Base-by-base conservation (phyloP, 2,888 invertebrate species). In the Acrocyrtus sp. region DNA sequence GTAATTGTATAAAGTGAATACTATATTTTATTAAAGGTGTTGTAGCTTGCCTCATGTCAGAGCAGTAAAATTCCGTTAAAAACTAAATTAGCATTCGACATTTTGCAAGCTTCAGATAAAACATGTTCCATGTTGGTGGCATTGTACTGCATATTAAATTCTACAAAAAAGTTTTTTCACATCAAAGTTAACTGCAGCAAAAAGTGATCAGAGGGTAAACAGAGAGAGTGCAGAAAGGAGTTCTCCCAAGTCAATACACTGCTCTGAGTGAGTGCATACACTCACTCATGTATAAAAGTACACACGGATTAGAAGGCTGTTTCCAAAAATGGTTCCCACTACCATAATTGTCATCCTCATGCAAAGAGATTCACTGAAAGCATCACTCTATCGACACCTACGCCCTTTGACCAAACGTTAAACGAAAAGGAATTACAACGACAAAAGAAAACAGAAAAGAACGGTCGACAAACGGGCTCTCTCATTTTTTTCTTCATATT, bases 261-360 rank as follows among this genome's bases (percentile, higher is more conserved):
- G 26, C 45, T 8, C 43, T n/a, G 10, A 12, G 15, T 21, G 24
- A 21, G 15, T 51, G 24, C 26, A 8, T 24, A 26, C 51, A 26
- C 26, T 26, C 2, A 50, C n/a, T 22, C 2, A 17, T 34, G 39
- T 56, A n/a, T 48, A 43, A n/a, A 51, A 10, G 51, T 34, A 51
- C 24, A 50, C 29, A 24, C 48, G 56, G 48, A 29, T 29, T 56
- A 60, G 56, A 66, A 66, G 63, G 70, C 69, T 66, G 74, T 45
- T 70, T 69, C 74, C 74, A 65, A 74, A 74, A 74, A 74, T 74
- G 74, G 74, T 43, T 63, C 57, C 22, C 58, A 67, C 67, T 57
- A 65, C 74, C 72, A 75, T 72, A 75, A 72, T 72, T 75, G 75
- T 75, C 75, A 75, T 72, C 69, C 51, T 54, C 61, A 73, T n/a